Evolutionary conservation across 2,113 vertebrate genomes (phyloP), one percentile per base, ranked within the genome.

Genomic region (Meriones unguiculatus): DNA sequence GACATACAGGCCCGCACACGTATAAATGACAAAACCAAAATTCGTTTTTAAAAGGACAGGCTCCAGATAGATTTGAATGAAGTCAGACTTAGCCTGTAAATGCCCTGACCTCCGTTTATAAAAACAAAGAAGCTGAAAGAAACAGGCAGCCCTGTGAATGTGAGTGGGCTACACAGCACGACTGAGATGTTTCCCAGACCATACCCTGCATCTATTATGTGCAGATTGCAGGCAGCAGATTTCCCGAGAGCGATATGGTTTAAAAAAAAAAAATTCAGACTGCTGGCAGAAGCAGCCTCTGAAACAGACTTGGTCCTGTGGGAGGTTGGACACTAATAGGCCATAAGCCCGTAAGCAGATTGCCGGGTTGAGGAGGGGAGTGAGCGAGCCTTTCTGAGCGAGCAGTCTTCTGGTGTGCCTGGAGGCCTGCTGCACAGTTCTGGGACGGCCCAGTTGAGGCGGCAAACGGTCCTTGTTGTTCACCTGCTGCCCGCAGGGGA

Each of bases 101-200:
- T 57, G 2, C 52, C 41, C 14, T 93, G 82, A 80, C 62, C 46
- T 95, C 69, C 6, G 65, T 95, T 82, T 95, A 89, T 65, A 50
- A 72, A 80, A 69, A 62, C 59, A 38, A 67, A 20, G 86, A 38
- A 93, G 73, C 11, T 50, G 46, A 95, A 97, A 93, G 57, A 50
- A 87, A 1, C 14, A 30, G 15, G 35, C 59, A 64, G 38, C 91
- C 52, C 13, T 10, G 11, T 59, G 82, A 87, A 50, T 95, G 76
- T 91, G 90, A 96, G 97, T 93, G 93, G 95, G 90, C 89, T 96
- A 92, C 57, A 94, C 93, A 85, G 95, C 97, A 97, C 84, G 64
- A 96, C 92, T 97, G 78, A 38, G 91, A 46, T 96, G 81, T 87
- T 95, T 91, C 96, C 97, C 67, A 95, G 92, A 91, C 62, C 90